phyloP scores from a whole-genome alignment of 2,888 invertebrate species.

The Torymus texanus region DNA sequence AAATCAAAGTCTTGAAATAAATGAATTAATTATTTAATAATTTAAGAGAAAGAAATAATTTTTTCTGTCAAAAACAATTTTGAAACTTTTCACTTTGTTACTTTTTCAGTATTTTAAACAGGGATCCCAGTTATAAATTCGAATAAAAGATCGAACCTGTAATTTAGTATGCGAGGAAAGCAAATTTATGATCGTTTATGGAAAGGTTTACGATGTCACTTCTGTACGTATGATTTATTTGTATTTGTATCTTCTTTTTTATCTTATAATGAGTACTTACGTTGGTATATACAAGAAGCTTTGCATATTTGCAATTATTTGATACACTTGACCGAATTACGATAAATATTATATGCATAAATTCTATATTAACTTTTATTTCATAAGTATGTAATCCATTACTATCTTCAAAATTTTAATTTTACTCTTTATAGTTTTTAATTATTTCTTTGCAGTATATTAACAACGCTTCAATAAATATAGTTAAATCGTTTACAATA shows the following conservation, averaged over 20 bases:
- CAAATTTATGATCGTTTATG: not conserved
- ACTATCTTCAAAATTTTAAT: too few relatives aligned
- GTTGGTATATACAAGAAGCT: not conserved
- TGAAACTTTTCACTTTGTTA: not conserved
- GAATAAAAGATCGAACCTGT: not conserved
- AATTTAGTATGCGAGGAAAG: not conserved
- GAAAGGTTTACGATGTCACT: slow-evolving; percentile 5
- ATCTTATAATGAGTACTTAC: not conserved
- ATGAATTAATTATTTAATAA: too few relatives aligned
- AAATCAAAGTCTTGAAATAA: too few relatives aligned
- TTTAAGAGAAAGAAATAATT: too few relatives aligned
- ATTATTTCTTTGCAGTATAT: too few relatives aligned
- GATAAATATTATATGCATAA: too few relatives aligned
- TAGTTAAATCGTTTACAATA: too few relatives aligned
- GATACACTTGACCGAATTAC: slow-evolving; percentile 4
- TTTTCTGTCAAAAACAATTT: not conserved
- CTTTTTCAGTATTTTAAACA: not conserved
- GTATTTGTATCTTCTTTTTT: not conserved
- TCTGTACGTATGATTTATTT: slow-evolving; percentile 4
- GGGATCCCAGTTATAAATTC: too few relatives aligned
- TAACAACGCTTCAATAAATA: too few relatives aligned
- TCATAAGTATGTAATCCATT: too few relatives aligned
- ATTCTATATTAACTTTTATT: too few relatives aligned
- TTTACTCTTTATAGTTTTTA: too few relatives aligned
- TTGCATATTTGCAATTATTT: not conserved